Evolutionary conservation across 2,888 invertebrate genomes (phyloP), one percentile per base, ranked within the genome.

Genomic region (Ischnus inquisitorius): DNA sequence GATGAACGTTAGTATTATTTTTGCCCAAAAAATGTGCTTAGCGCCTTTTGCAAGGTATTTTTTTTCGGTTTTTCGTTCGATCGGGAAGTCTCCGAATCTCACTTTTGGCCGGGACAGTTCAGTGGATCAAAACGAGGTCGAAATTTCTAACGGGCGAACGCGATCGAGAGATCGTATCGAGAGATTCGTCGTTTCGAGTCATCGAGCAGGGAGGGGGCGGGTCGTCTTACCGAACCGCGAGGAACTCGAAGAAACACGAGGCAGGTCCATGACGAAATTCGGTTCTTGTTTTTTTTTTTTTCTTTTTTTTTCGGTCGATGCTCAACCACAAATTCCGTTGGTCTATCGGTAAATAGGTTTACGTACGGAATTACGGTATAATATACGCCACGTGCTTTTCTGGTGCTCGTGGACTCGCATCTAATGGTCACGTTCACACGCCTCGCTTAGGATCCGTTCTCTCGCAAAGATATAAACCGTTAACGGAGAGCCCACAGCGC

Each of bases 351-450:
- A 51, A 8, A 39, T 41, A 19, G 12, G 43, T 19, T 34, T 19
- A 43, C 12, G 64, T 19, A 79, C 39, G 22, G 65, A 84, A 75
- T 83, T 81, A 81, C 81, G 69, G 81, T 81, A 81, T 81, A 78
- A 75, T 72, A 79, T 78, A 77, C 68, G 80, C 39, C 75, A 65
- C 46, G 72, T 46, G 65, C 69, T 78, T 74, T 84, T 65, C 57
- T 41, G 34, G 43, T 64, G 48, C 22, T 57, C 12, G 65, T 67
- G 64, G 62, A 54, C 69, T 84, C 60, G 57, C 69, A 41, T 80
- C 78, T 84, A 81, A 84, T 84, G 81, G 74, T 84, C 81, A 83
- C 80, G 81, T 81, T 81, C 80, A 71, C 78, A 79, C 78, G 81
- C 74, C 81, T 65, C 74, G 39, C 34, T 43, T 34, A 39, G 76